Evolutionary conservation across 2,113 vertebrate genomes (phyloP), one percentile per base, ranked within the genome.

Genomic region (Myiagra hebetior): DNA sequence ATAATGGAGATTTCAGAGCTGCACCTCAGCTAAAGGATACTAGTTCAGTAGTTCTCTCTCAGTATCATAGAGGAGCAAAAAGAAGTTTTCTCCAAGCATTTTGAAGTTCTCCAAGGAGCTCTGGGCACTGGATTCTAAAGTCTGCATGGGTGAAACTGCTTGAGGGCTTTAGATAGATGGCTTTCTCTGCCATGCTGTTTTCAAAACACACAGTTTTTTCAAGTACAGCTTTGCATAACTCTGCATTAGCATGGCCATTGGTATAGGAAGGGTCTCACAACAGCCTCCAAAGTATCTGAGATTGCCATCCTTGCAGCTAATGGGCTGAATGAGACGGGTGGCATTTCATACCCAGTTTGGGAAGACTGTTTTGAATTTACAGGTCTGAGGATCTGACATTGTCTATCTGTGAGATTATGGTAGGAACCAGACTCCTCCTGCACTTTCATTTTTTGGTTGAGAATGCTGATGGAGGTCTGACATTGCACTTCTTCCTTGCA

Each of bases 1-100:
- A 87, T 55, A 84, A 81, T 91, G 81, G 73, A 91, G 44, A 97
- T 95, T 90, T 96, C 55, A 70, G 76, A 94, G 56, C 69, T 93
- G 68, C 27, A 88, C 37, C 41, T 75, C 73, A 92, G 57, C 35
- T 59, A 94, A 49, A 53, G 50, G 80, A 94, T 91, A 73, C 47
- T 77, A 37, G 35, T 68, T 70, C 47, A 59, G n/a, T 56, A 47
- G 41, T 67, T 75, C 35, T 84, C 47, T 31, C 15, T 94, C 42
- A 76, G 53, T 56, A 39, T 21, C 22, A 42, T 1, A 73, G 64
- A 69, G 13, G 16, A 68, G 52, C 12, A 87, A 82, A 73, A 84
- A 55, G 15, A 92, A 59, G 9, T 35, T 19, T 77, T 68, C 35
- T 85, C 27, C 17, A 20, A 79, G 24, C 28, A 53, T 30, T 88